phyloP scores from a whole-genome alignment of 2,797 vertebrate genomes.

The Takifugu ocellatus region DNA sequence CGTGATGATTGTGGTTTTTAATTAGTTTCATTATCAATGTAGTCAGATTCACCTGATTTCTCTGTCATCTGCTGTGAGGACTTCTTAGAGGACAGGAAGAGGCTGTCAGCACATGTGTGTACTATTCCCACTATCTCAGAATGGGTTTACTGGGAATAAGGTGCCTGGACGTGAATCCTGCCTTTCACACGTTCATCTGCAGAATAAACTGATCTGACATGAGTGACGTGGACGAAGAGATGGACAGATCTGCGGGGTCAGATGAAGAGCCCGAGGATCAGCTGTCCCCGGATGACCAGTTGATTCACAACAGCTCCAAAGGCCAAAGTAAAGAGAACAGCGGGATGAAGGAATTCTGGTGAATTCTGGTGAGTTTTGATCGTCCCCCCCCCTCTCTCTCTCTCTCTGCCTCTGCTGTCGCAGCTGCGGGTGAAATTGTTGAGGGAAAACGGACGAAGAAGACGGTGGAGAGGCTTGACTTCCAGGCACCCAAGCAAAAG shows the following conservation, averaged over 20 bases:
- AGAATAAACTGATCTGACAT: constrained; percentile 17
- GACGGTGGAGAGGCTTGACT: constrained; percentile 86
- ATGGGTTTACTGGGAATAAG: no score
- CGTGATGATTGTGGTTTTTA: no score
- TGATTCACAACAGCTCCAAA: constrained; percentile 12
- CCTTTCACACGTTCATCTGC: no score
- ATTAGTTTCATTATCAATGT: no score
- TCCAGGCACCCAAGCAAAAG: constrained; percentile 84
- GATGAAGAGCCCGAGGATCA: constrained; percentile 44
- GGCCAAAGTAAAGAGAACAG: constrained; percentile 16
- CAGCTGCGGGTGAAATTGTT: constrained; percentile 73
- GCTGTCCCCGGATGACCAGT: constrained; percentile 5
- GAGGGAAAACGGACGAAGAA: constrained; percentile 94
- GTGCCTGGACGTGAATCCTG: no score
- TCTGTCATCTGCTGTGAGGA: no score
- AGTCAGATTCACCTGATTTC: no score
- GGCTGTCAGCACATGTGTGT: no score
- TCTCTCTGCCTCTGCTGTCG: not conserved
- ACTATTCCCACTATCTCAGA: no score
- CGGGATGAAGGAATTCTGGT: not conserved
- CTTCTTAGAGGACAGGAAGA: no score
- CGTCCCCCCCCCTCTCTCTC: no score
- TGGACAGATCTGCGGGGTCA: constrained; percentile 38
- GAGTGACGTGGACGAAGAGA: constrained; percentile 41
- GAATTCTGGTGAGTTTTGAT: not conserved